A percentile compares a stretch with the other conserved stretches of the same genome.
Conservation (phyloP, 2,797 vertebrate genomes). For the Helostoma temminkii region DNA sequence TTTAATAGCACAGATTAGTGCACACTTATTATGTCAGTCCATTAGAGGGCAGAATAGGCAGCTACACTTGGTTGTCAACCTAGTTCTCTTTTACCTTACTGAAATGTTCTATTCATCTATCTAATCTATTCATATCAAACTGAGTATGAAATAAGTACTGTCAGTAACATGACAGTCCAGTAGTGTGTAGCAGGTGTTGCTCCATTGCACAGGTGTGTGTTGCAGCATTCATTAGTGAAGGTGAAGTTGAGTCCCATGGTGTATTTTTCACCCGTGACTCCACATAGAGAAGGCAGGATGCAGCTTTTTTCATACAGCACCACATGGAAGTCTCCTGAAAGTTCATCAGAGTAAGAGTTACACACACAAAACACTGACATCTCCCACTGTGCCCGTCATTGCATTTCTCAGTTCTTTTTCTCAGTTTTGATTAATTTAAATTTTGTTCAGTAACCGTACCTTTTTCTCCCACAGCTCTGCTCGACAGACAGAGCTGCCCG, state of each 20-base stretch:
- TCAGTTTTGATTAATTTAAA: slow-evolving; percentile 59
- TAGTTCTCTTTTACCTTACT: background rate
- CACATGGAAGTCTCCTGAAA: slow-evolving; percentile 78
- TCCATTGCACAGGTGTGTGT: slow-evolving; percentile 83
- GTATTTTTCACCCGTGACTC: slow-evolving; percentile 75
- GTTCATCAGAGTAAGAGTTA: background rate
- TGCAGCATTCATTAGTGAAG: slow-evolving; percentile 83
- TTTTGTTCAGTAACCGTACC: slow-evolving; percentile 64
- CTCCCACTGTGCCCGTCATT: background rate
- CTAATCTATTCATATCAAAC: slow-evolving; percentile 53
- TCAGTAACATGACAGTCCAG: slow-evolving; percentile 52
- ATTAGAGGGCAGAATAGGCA: background rate
- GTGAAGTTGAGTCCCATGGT: slow-evolving; percentile 85
- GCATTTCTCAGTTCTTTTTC: slow-evolving; percentile 45
- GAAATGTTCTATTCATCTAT: no score
- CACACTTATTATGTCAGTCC: background rate
- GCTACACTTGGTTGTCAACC: background rate
- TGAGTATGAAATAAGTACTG: slow-evolving; percentile 30
- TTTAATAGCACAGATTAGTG: slow-evolving; percentile 17
- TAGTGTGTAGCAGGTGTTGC: slow-evolving; percentile 8
- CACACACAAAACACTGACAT: slow-evolving; percentile 1
- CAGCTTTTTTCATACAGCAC: slow-evolving; percentile 85
- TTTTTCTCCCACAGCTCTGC: slow-evolving; percentile 74
- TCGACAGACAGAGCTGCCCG: slow-evolving; percentile 80
- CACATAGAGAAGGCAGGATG: slow-evolving; percentile 74